phyloP scores from a whole-genome alignment of 2,797 vertebrate genomes.

The Acipenser ruthenus region DNA sequence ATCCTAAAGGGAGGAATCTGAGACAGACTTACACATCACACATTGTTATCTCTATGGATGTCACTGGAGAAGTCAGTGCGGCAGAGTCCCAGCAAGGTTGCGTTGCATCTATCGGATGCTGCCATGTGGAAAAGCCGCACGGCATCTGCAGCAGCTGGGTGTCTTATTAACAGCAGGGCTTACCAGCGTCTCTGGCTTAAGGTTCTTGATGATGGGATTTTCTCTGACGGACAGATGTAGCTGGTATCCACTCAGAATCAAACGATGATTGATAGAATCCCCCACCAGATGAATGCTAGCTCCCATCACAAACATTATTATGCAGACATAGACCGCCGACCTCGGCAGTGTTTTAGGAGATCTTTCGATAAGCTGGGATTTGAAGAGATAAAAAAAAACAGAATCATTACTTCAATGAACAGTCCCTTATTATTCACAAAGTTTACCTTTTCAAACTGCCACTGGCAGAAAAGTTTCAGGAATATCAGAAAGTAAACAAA shows the following conservation, averaged over 20 bases:
- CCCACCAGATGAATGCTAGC: slow-evolving; percentile 96
- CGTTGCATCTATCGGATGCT: slow-evolving; percentile 62
- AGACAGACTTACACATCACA: background rate
- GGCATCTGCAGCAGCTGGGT: background rate
- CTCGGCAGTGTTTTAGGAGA: slow-evolving; percentile 70
- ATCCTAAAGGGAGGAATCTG: background rate
- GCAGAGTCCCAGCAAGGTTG: slow-evolving; percentile 91
- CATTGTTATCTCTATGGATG: slow-evolving; percentile 60
- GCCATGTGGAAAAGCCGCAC: background rate
- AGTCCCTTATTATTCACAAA: too few relatives aligned
- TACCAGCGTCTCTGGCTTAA: slow-evolving; percentile 84
- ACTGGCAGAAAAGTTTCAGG: too few relatives aligned
- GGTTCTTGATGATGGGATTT: slow-evolving; percentile 90
- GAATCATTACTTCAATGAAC: too few relatives aligned
- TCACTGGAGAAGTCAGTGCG: slow-evolving; percentile 87
- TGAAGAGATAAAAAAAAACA: too few relatives aligned
- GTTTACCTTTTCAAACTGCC: too few relatives aligned
- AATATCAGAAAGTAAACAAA: too few relatives aligned
- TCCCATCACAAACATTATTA: slow-evolving; percentile 93
- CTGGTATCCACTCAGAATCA: slow-evolving; percentile 93
- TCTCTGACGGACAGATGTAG: slow-evolving; percentile 90
- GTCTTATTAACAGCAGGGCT: slow-evolving; percentile 42
- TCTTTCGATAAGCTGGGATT: slow-evolving; percentile 76
- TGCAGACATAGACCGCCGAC: slow-evolving; percentile 77
- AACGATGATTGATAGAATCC: slow-evolving; percentile 92